Evolutionary conservation across 1,140 invertebrate genomes (phyloP), one percentile per base, ranked within the genome.

Genomic region (Cotesia chilonis): DNA sequence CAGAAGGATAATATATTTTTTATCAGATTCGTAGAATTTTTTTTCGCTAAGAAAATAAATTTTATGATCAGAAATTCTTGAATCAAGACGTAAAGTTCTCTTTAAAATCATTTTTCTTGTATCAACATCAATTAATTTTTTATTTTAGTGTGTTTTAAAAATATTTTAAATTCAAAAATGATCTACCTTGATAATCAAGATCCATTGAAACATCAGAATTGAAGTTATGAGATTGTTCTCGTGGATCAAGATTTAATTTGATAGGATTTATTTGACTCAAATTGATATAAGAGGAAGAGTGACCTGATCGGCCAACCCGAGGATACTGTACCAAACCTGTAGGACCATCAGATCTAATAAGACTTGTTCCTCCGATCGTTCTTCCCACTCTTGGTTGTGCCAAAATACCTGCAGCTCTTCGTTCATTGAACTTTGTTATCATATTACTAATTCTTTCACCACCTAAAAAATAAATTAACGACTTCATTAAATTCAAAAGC

Each of bases 311-410:
- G 6, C 74, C 77, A 38, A 75, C 70, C 7, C 75, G 70, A 41
- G 75, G 75, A 73, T 64, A 61, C 36, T 66, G 64, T 3, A 78
- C 65, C 10, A 77, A 35, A 17, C 72, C 72, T 28, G 68, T 55
- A 47, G 36, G 41, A 47, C 76, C 70, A 57, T 74, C 74, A 9
- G 55, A 2, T 9, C 70, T 65, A 3, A 63, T 47, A 20, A 68
- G 78, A 71, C 67, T 77, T 4, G 71, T 36, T 66, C 72, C 75
- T 7, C 55, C 70, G 28, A 68, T 61, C 20, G 70, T 68, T 54
- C 81, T 70, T 14, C 82, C 82, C 12, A 77, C 63, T 64, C 82
- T 79, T 5, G 82, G 82, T 47, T 78, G 77, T 1, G 79, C 36
- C 10, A 82, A 57, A 37, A 83, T 28, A 1, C 80, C 79, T 12